Evolutionary conservation across 1,140 invertebrate genomes (phyloP), one percentile per base, ranked within the genome.

Genomic region (Nixonia krombeini): DNA sequence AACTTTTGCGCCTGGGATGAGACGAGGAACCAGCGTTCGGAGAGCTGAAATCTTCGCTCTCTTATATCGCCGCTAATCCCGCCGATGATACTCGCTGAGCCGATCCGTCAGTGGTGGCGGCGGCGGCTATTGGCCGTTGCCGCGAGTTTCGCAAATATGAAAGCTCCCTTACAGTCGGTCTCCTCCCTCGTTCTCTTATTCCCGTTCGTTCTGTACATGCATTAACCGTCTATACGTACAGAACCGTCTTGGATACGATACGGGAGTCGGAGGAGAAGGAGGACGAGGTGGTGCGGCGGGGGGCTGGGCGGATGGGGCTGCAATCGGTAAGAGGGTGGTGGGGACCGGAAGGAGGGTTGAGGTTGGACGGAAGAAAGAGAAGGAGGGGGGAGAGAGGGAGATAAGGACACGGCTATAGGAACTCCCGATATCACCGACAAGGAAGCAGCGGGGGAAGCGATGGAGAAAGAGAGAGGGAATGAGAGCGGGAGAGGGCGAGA

Each of bases 1-100:
- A 84, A 83, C 83, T 83, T 83, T 83, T 79, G n/a, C n/a, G n/a
- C n/a, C 71, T 75, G 57, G 38, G 4, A 53, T n/a, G n/a, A 58
- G 58, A 59, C 57, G 46, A 53, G 74, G 73, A 75, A 77, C 65
- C 49, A 62, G 56, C 58, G 63, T 66, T 59, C 38, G 35, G 28
- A 29, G 29, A 53, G 58, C 45, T 59, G 58, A 58, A 10, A 10
- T 44, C 49, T 62, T 62, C 42, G 7, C 23, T 4, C 12, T 13
- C 35, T 65, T 65, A n/a, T 65, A 53, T 65, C 49, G 42, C 47
- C 16, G 10, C 10, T 33, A 12, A 29, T 52, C 5, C 8, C 21
- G 16, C n/a, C n/a, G n/a, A 51, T 49, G 45, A 59, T 25, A 16
- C 8, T 13, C 15, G 10, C 21, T 1, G 0, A n/a, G n/a, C n/a